phyloP scores from a whole-genome alignment of 2,888 invertebrate genomes.

The Papilio gigon region DNA sequence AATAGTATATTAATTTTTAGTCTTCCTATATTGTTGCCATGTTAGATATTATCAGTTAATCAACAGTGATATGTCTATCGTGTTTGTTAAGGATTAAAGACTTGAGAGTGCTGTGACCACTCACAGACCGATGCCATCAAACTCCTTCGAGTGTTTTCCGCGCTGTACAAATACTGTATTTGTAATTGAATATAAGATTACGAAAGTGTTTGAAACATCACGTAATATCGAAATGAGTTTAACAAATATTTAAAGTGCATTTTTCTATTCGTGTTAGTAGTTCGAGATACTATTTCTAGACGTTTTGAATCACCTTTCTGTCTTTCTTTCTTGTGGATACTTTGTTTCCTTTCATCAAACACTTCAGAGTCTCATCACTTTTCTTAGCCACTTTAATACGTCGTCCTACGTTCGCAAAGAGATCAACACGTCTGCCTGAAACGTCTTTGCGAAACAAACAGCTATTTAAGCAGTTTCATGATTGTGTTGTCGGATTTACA shows the following conservation, averaged over 20 bases:
- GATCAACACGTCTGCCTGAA: slow-evolving; percentile 25
- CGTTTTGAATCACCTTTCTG: too few species aligned
- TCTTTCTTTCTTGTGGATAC: too few species aligned
- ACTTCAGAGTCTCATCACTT: slow-evolving; percentile 13
- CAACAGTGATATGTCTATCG: not conserved
- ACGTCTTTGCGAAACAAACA: slow-evolving; percentile 30
- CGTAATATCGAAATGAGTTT: not conserved
- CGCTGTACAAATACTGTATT: not conserved
- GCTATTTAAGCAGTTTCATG: slow-evolving; percentile 28
- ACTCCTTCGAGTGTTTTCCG: slow-evolving; percentile 14
- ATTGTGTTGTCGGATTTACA: slow-evolving; percentile 33
- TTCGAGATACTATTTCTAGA: too few species aligned
- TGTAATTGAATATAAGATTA: not conserved
- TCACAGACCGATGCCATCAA: slow-evolving; percentile 15
- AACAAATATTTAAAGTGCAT: not conserved
- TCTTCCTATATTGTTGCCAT: not conserved
- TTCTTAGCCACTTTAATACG: slow-evolving; percentile 14
- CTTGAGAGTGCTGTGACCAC: not conserved
- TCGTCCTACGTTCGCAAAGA: not conserved
- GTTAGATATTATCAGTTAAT: not conserved
- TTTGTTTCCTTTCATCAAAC: slow-evolving; percentile 3
- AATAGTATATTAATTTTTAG: not conserved
- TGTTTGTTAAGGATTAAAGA: not conserved
- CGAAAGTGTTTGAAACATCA: not conserved
- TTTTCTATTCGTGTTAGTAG: too few species aligned